Base-by-base conservation (phyloP, 1,140 invertebrate species). In the Diachasma alloeum region DNA sequence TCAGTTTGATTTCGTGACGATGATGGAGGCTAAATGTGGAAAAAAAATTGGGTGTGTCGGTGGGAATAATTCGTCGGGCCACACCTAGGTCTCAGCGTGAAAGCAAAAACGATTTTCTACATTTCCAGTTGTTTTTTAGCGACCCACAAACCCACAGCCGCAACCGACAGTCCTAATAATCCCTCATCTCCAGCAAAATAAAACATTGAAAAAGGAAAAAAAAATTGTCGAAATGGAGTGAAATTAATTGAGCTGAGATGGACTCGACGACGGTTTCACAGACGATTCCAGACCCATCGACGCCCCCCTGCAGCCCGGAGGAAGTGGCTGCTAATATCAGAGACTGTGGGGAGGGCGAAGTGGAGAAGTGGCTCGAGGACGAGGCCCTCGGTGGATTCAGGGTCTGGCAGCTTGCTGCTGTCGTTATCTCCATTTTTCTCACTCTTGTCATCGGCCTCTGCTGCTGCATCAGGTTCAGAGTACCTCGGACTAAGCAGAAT, bases 401-500 rank as follows among this genome's bases (percentile, higher is more conserved):
- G 15, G 82, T 89, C 26, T 89, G 87, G 86, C 84, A 89, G 78
- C 77, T 88, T 11, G 87, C 82, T 24, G 88, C 85, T 17, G 88
- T 88, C 63, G 69, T 88, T 68, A 75, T 90, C 63, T 87, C 86
- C 81, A 87, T 88, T 71, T 46, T 89, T 15, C 75, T 90, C 37
- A 81, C 81, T 0, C 80, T 89, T 17, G 80, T 94, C 66, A 93
- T 97, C 73, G 92, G 95, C 78, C 84, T 97, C 66, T 97, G 96
- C 83, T 97, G 96, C 83, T 96, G 96, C 81, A 92, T 96, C 67
- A 93, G 94, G 73, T 96, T 97, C 83, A 92, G 96, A 36, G 94
- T 98, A 80, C 96, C 96, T 1, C 91, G 96, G 26, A 97, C 96
- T 0, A 97, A 97, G 84, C 96, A 97, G 87, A 96, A 97, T 87